Evolutionary conservation across 2,888 invertebrate species (phyloP).

Genomic region (Bibio marci): DNA sequence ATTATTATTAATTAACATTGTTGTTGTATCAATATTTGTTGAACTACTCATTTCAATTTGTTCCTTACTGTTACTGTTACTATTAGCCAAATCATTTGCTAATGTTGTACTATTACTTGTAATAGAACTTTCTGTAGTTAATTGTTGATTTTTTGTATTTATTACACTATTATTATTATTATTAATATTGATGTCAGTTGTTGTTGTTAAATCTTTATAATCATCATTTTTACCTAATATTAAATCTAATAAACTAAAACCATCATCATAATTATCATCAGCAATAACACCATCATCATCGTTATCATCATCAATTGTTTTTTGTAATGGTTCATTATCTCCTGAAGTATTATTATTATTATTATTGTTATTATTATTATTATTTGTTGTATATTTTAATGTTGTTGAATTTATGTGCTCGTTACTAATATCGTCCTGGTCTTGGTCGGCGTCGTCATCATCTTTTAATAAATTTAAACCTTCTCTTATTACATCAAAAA

Average conservation of each 20-base stretch:
- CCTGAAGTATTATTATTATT: neutral
- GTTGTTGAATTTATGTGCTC: neutral
- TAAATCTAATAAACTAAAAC: slow-evolving; percentile 20
- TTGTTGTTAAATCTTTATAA: too few species aligned
- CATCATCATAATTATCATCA: slow-evolving; percentile 13
- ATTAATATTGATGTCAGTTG: too few species aligned
- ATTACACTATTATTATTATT: too few species aligned
- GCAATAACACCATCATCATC: slow-evolving; percentile 16
- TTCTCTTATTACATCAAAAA: slow-evolving; percentile 23
- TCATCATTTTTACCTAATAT: slow-evolving; percentile 12
- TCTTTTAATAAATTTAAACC: slow-evolving; percentile 17
- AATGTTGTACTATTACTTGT: too few species aligned
- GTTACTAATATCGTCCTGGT: slow-evolving; percentile 13
- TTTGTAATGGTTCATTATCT: slow-evolving; percentile 2
- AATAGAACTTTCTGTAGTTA: too few species aligned
- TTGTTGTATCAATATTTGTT: too few species aligned
- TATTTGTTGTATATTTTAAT: too few species aligned
- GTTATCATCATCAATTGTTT: slow-evolving; percentile 7
- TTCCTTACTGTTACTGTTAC: too few species aligned
- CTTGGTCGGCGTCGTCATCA: slow-evolving; percentile 20
- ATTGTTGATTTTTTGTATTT: too few species aligned
- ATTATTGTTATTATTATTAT: neutral
- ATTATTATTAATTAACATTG: too few species aligned
- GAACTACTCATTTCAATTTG: too few species aligned
- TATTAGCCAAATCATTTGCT: too few species aligned